Evolutionary conservation across 2,113 vertebrate genomes (phyloP).

Genomic region (Lampris incognitus): DNA sequence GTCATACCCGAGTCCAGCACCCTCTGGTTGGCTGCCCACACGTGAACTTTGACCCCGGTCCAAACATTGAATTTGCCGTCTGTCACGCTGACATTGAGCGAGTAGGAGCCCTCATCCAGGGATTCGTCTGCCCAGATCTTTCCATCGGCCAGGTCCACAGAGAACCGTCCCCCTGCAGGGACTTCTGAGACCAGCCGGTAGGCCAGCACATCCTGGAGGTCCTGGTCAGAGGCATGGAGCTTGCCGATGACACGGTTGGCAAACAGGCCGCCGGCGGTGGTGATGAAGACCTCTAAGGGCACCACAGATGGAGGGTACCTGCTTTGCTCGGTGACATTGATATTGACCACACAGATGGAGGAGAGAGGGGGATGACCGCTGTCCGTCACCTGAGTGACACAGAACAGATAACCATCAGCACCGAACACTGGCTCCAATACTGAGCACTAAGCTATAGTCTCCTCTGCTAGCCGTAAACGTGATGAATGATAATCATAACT

Average conservation of each 20-base stretch:
- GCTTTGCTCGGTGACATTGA: conserved; percentile 91
- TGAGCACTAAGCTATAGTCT: too few relatives aligned
- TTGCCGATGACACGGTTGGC: conserved; percentile 88
- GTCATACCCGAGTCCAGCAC: conserved; percentile 86
- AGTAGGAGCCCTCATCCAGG: conserved; percentile 87
- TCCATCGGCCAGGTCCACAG: conserved; percentile 85
- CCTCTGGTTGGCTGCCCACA: conserved; percentile 86
- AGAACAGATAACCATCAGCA: background rate
- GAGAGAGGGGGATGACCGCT: conserved; percentile 91
- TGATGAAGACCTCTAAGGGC: conserved; percentile 94
- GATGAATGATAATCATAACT: too few relatives aligned
- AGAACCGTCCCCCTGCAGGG: conserved; percentile 78
- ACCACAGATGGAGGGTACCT: conserved; percentile 87
- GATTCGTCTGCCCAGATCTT: conserved; percentile 87
- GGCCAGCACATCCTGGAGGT: conserved; percentile 87
- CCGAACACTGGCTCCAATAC: too few relatives aligned
- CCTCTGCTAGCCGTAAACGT: too few relatives aligned
- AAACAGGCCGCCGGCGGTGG: conserved; percentile 76
- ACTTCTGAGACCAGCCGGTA: conserved; percentile 83
- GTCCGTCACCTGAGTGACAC: conserved; percentile 86
- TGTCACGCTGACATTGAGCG: conserved; percentile 89
- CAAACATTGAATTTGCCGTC: conserved; percentile 88
- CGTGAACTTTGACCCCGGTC: conserved; percentile 83
- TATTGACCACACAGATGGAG: conserved; percentile 88
- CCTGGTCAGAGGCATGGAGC: conserved; percentile 93